phyloP scores from a whole-genome alignment of 2,888 invertebrate species.

The Oxyteleia sp. region DNA sequence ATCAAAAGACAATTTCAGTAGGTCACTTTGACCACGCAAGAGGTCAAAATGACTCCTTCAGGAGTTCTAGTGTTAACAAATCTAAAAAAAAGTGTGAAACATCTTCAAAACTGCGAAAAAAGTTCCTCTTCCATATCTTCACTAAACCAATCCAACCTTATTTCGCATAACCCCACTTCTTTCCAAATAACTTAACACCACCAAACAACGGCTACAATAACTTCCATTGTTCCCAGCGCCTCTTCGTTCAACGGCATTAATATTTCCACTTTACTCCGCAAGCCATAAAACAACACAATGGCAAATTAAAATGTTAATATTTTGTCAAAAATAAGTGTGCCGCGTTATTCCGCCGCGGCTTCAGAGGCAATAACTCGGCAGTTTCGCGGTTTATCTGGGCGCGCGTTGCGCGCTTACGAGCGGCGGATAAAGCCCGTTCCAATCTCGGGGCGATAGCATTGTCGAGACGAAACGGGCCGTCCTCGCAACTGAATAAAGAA shows the following conservation, averaged over 20 bases:
- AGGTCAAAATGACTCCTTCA: too few relatives aligned
- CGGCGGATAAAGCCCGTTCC: conserved; percentile 57
- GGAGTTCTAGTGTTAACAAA: too few relatives aligned
- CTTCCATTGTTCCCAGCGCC: not conserved
- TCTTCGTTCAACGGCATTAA: conserved; percentile 3
- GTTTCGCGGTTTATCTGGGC: conserved; percentile 61
- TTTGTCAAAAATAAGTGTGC: conserved; percentile 50
- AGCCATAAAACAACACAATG: conserved; percentile 40
- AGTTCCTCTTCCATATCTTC: too few relatives aligned
- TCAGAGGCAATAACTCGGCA: conserved; percentile 55
- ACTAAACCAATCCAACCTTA: too few relatives aligned
- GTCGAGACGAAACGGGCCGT: conserved; percentile 24
- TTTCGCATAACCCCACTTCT: not conserved
- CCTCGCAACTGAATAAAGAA: conserved; percentile 51
- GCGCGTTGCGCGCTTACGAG: conserved; percentile 45
- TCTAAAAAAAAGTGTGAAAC: too few relatives aligned
- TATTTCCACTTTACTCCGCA: conserved; percentile 34
- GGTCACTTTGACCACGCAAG: too few relatives aligned
- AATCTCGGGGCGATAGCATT: conserved; percentile 62
- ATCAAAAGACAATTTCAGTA: too few relatives aligned
- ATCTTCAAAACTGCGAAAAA: too few relatives aligned
- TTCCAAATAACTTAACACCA: not conserved
- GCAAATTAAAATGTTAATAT: conserved; percentile 64
- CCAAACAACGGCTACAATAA: not conserved
- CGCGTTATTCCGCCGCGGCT: conserved; percentile 7